Evolutionary conservation across 53 echinoderm and acorn worm genomes (phyloP).

Genomic region (Holothuria leucospilota): DNA sequence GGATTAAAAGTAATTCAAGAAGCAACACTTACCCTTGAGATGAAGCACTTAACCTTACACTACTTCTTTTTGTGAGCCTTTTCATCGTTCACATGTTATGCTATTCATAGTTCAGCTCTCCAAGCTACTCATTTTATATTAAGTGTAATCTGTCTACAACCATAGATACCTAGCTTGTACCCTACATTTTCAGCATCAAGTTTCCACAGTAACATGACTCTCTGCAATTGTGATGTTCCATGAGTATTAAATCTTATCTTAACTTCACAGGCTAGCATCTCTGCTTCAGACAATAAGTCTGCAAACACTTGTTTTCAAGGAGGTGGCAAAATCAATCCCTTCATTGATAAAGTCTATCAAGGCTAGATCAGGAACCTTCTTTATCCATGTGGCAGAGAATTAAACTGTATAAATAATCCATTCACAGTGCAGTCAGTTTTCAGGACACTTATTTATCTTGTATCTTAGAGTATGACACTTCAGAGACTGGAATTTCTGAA

Average conservation of each 20-base stretch:
- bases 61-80: neutral
- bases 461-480: neutral
- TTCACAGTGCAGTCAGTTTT: neutral
- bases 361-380: neutral
- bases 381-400: neutral
- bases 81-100: too few species aligned
- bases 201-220: too few species aligned
- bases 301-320: neutral
- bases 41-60: neutral
- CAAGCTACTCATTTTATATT: too few species aligned
- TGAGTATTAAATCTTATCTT: too few species aligned
- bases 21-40: constrained; percentile 11
- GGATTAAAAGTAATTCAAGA: neutral
- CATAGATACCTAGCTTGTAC: too few species aligned
- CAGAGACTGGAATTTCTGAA: neutral
- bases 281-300: neutral
- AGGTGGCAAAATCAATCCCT: constrained; percentile 22
- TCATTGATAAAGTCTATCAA: neutral
- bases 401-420: constrained; percentile 41
- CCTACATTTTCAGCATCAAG: too few species aligned
- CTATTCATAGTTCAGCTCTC: too few species aligned
- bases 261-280: too few species aligned
- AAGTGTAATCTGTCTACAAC: too few species aligned
- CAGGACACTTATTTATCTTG: neutral
- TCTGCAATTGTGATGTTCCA: too few species aligned